Evolutionary conservation across 2,888 invertebrate genomes (phyloP), one percentile per base, ranked within the genome.

Genomic region (Euzetes globulus): DNA sequence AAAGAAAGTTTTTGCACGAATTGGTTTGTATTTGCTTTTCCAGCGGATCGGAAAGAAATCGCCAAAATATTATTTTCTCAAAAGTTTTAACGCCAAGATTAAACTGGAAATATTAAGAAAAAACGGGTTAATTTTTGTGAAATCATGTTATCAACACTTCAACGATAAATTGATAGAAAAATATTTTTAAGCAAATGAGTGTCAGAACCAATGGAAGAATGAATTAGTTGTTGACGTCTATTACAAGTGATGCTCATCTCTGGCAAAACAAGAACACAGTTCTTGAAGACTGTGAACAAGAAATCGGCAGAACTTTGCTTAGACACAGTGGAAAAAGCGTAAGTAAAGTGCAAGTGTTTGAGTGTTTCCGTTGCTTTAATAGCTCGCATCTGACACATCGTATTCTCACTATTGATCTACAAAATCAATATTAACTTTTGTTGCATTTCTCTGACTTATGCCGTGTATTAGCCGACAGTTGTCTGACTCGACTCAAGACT

Each of bases 341-440:
- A 19, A 50, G 50, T n/a, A 19, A 50, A 50, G 50, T 50, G 47
- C 47, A 13, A 47, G 47, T 9, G n/a, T 50, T 50, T 50, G n/a
- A 50, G 50, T 50, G 50, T 50, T 50, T 50, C 50, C 50, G 17
- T 50, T 50, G 50, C n/a, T 50, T 50, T 50, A 50, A 50, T 50
- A 50, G 50, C 17, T 19, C 19, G n/a, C 50, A 50, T 9, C 50
- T 50, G 19, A 50, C 50, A 50, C 50, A 50, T 17, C 50, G 19
- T 50, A 50, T 50, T 50, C 50, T 17, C 50, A 50, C 19, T 50
- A 50, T 50, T 50, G 50, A 50, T 50, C 50, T 50, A 17, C 19
- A 50, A 50, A 50, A 50, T 50, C 50, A 50, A 50, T 50, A 50
- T 50, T 19, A 50, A 50, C 50, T 50, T 50, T 50, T 50, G 50